Conservation (phyloP, 2,113 vertebrate genomes). For the Mus musculus region GRCm39 chr17:10679001-10679500, state of each 20-base stretch:
- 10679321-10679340: neutral
- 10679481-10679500: neutral
- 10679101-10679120: neutral
- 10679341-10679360: neutral
- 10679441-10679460: neutral
- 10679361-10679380: neutral
- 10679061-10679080: neutral
- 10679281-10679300: neutral
- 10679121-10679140: neutral
- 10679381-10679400: neutral
- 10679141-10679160: neutral
- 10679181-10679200: neutral
- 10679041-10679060: neutral
- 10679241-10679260: too few relatives aligned
- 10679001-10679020: neutral
- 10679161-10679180: neutral
- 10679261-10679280: neutral
- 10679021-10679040: neutral
- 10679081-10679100: accelerated
- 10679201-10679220: neutral
- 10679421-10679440: neutral
- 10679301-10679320: neutral
- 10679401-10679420: neutral
- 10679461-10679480: neutral
- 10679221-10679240: neutral